These are phyloP conservation scores for Lithophane leautieri DNA, from an alignment of 2,888 invertebrate genomes.

Conservation along the genomic window DNA sequence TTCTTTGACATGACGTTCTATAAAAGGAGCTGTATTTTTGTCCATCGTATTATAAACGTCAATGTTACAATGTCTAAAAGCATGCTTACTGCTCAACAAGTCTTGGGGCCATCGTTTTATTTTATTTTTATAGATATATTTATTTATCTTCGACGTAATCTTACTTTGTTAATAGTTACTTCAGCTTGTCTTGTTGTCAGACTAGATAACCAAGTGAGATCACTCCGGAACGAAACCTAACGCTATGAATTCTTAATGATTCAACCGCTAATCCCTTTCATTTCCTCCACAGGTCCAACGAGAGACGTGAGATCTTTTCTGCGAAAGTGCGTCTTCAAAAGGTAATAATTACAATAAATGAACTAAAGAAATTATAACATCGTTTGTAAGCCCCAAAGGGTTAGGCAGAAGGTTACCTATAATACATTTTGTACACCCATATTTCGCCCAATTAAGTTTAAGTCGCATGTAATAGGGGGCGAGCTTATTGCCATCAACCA, in stretches of 20 bases:
- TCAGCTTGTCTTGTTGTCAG: not conserved
- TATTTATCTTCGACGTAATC: slow-evolving; percentile 5
- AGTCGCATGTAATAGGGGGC: no score
- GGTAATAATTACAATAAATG: slow-evolving; percentile 56
- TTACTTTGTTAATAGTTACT: slow-evolving; percentile 12
- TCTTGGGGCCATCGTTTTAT: not conserved
- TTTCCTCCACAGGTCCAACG: slow-evolving; percentile 74
- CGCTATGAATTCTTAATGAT: slow-evolving; percentile 53
- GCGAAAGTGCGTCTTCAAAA: slow-evolving; percentile 62
- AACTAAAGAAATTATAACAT: not conserved
- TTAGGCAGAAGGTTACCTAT: no score
- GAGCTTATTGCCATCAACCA: no score
- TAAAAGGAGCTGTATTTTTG: not conserved
- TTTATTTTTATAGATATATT: not conserved
- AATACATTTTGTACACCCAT: no score
- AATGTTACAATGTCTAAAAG: not conserved
- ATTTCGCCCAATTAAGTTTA: no score
- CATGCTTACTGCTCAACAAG: not conserved
- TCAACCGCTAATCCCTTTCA: slow-evolving; percentile 66
- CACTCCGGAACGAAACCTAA: slow-evolving; percentile 60
- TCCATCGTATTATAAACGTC: not conserved
- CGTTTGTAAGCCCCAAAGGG: no score
- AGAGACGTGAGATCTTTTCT: slow-evolving; percentile 57
- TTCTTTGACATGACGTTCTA: not conserved
- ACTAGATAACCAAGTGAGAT: slow-evolving; percentile 31